phyloP scores from a whole-genome alignment of 1,140 invertebrate species.

The Tribolium madens region DNA sequence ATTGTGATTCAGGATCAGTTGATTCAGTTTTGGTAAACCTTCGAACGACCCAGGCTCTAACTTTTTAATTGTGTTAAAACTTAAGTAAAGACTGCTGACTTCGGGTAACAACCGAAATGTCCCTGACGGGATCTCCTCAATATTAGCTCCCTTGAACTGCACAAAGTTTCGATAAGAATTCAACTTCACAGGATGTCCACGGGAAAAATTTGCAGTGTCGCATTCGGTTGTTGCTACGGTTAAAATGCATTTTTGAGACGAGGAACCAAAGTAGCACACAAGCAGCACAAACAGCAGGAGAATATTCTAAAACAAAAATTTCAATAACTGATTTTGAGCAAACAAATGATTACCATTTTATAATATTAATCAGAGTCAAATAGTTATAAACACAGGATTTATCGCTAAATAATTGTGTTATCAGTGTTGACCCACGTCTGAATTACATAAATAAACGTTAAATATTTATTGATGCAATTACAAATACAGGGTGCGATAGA shows the following conservation, averaged over 20 bases:
- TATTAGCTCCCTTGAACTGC: constrained; percentile 19
- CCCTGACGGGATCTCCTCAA: constrained; percentile 16
- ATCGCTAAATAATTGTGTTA: too few species aligned
- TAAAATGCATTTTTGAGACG: constrained; percentile 17
- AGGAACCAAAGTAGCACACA: neutral
- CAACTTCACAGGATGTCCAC: constrained; percentile 17
- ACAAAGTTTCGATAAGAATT: constrained; percentile 5
- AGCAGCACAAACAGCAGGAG: neutral
- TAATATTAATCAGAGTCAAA: neutral
- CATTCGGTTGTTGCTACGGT: constrained; percentile 32
- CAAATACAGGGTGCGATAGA: too few species aligned
- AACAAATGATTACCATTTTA: neutral
- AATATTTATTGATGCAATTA: too few species aligned
- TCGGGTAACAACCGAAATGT: constrained; percentile 30
- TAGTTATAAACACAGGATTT: neutral
- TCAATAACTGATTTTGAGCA: neutral
- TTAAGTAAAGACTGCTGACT: constrained; percentile 34
- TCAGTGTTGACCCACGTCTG: too few species aligned
- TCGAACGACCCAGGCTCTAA: constrained; percentile 39
- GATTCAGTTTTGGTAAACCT: constrained; percentile 70
- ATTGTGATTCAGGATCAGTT: constrained; percentile 76
- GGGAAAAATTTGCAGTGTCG: neutral
- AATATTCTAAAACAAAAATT: neutral
- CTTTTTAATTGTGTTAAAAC: constrained; percentile 41
- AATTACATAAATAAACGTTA: too few species aligned